Evolutionary conservation across 2,797 vertebrate species (phyloP).

Genomic region (Sebastolobus alascanus): DNA sequence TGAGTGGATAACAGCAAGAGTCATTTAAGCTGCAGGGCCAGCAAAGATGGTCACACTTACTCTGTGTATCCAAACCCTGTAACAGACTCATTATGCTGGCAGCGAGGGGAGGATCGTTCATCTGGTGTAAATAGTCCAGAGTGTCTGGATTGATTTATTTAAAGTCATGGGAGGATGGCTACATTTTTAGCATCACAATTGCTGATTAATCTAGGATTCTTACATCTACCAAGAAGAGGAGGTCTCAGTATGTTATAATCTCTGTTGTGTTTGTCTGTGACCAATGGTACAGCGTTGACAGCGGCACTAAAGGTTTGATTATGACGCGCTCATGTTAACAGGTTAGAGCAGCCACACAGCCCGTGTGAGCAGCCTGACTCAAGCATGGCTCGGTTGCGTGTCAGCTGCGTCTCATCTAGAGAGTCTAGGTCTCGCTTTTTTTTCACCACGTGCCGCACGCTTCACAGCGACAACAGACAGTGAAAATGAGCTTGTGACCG

Average conservation of each 20-base stretch:
- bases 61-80: constrained; percentile 43
- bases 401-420: no score
- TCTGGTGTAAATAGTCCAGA: constrained; percentile 42
- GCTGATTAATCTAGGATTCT: constrained; percentile 4
- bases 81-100: constrained; percentile 51
- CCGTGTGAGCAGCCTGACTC: no score
- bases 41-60: constrained; percentile 59
- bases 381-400: no score
- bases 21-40: constrained; percentile 46
- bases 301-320: constrained; percentile 12
- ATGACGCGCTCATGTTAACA: no score
- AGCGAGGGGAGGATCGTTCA: constrained; percentile 36
- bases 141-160: constrained; percentile 23
- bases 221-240: neutral
- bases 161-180: neutral
- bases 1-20: constrained; percentile 41
- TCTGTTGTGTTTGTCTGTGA: constrained; percentile 11
- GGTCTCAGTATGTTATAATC: neutral
- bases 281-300: neutral
- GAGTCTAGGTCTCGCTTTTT: no score
- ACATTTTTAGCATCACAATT: neutral
- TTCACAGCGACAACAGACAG: no score
- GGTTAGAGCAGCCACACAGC: no score
- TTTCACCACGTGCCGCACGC: no score
- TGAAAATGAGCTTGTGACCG: no score